Percentiles rank a stretch among this genome's conserved stretches.
phyloP scores from a whole-genome alignment of 2,797 vertebrate genomes.

The Gambelia wislizenii region DNA sequence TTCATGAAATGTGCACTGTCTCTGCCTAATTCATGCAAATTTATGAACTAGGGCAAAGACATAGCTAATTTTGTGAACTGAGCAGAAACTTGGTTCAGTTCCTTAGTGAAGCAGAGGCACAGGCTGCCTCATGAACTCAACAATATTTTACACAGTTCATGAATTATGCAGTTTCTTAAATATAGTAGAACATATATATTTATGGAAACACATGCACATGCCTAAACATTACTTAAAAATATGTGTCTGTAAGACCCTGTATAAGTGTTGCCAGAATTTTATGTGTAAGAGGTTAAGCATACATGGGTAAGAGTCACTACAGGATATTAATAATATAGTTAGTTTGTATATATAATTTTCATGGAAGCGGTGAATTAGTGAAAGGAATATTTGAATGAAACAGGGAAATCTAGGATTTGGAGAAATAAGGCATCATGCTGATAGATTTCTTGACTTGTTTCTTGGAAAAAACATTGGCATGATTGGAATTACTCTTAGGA shows the following conservation, averaged over 20 bases:
- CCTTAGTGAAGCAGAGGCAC: not conserved
- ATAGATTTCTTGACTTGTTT: conserved; percentile 50
- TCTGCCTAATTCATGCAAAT: not conserved
- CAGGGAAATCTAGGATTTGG: conserved; percentile 31
- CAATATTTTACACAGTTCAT: not conserved
- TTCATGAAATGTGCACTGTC: not conserved
- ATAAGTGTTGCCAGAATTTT: conserved; percentile 18
- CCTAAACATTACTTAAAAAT: conserved; percentile 11
- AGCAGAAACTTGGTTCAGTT: not conserved
- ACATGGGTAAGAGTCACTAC: conserved; percentile 33
- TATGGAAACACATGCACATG: not conserved
- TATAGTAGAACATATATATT: not conserved
- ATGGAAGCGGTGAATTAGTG: conserved; percentile 45
- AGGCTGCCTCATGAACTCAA: not conserved
- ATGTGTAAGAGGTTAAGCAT: conserved; percentile 1
- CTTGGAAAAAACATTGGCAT: conserved; percentile 35
- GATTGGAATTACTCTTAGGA: conserved; percentile 24
- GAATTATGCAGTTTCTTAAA: not conserved
- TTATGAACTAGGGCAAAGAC: not conserved
- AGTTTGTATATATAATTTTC: conserved; percentile 44
- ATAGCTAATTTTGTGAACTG: not conserved
- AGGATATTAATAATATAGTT: conserved; percentile 31
- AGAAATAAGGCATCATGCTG: not conserved
- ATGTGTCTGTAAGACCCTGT: not conserved
- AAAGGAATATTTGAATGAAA: conserved; percentile 44